Percentiles rank a stretch among this genome's conserved stretches.
Conservation (phyloP, 2,113 vertebrate genomes). For the Pelecanoides urinatrix region DNA sequence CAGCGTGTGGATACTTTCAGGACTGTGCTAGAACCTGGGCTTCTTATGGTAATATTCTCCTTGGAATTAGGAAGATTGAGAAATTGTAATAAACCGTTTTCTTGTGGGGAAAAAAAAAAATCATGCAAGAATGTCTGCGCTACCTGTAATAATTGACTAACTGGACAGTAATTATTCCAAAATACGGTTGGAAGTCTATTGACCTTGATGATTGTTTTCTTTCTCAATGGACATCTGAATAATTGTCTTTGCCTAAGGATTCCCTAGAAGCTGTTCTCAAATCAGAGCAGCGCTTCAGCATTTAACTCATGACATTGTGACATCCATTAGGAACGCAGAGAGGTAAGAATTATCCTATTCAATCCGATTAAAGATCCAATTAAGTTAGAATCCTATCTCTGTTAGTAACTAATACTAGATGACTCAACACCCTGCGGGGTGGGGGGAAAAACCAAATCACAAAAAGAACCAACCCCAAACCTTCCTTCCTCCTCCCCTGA, state of each 20-base stretch:
- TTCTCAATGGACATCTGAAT: background rate
- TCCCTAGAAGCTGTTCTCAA: background rate
- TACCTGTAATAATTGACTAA: background rate
- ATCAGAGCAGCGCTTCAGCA: background rate
- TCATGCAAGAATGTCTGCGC: background rate
- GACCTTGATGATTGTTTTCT: background rate
- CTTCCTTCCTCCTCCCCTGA: background rate
- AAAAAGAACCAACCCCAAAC: background rate
- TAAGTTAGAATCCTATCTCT: conserved; percentile 2
- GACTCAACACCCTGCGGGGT: background rate
- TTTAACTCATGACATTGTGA: conserved; percentile 23
- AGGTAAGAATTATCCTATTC: conserved; percentile 46
- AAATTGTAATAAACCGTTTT: background rate
- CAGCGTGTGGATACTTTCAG: background rate
- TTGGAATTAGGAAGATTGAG: background rate
- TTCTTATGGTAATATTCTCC: background rate
- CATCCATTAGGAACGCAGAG: background rate
- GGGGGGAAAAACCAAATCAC: background rate
- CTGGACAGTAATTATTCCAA: background rate
- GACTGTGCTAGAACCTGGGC: background rate
- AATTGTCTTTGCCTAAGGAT: conserved; percentile 25
- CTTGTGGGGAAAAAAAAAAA: background rate
- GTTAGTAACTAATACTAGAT: background rate
- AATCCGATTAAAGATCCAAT: conserved; percentile 58
- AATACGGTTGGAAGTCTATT: background rate